These are phyloP conservation scores for Drosophila lini DNA, from an alignment of 1,140 invertebrate species.

Conservation along the genomic window DNA sequence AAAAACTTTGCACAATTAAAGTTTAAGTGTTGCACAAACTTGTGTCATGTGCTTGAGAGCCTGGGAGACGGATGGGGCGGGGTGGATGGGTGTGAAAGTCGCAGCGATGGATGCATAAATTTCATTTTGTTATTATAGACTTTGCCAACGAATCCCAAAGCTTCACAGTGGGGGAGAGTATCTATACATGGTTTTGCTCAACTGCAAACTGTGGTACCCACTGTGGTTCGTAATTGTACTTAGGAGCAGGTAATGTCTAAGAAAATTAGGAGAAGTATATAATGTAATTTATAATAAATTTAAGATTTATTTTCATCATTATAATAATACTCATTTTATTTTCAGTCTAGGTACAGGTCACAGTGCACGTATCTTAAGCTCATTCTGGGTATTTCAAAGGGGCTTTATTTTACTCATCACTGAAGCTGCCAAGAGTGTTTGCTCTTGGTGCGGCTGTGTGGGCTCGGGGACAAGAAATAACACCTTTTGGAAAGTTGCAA, in stretches of 20 bases:
- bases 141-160: slow-evolving; percentile 27
- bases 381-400: background rate
- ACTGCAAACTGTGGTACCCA: background rate
- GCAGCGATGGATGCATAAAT: slow-evolving; percentile 64
- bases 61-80: slow-evolving; percentile 3
- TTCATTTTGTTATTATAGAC: slow-evolving; percentile 75
- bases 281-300: background rate
- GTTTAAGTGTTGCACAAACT: slow-evolving; percentile 81
- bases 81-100: slow-evolving; percentile 1
- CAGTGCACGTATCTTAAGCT: background rate
- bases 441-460: slow-evolving; percentile 23
- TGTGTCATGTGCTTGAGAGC: slow-evolving; percentile 54
- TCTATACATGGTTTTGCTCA: background rate
- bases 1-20: slow-evolving; percentile 81
- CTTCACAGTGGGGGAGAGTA: slow-evolving; percentile 7
- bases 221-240: background rate
- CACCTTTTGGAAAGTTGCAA: slow-evolving; percentile 68
- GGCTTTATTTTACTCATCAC: background rate
- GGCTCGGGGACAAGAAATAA: slow-evolving; percentile 31
- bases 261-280: background rate
- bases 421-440: slow-evolving; percentile 33
- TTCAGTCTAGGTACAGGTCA: background rate
- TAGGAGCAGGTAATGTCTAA: too few species aligned
- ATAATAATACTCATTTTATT: background rate
- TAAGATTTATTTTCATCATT: background rate